Evolutionary conservation across 2,888 invertebrate genomes (phyloP), one percentile per base, ranked within the genome.

Genomic region (Mesorhabditis sp.): DNA sequence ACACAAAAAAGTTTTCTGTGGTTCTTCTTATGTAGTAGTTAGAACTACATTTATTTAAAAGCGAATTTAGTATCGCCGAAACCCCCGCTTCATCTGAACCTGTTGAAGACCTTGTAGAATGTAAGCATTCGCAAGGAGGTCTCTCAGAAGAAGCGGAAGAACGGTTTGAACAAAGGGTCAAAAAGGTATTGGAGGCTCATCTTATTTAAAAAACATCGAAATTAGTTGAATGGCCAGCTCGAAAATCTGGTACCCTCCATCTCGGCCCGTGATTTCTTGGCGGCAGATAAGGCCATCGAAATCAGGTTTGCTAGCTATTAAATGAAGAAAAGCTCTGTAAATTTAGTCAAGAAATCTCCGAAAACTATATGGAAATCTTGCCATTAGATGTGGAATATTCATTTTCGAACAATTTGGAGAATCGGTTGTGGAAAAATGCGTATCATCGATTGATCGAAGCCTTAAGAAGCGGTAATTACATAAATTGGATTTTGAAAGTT

Each of bases 241-340:
- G 58, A 50, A 10, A 13, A 10, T 10, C 58, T 50, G n/a, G n/a
- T 50, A 50, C 58, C 58, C 10, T n/a, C 7, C 7, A 50, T 50
- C n/a, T 10, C 58, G 10, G 58, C 58, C 58, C 7, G 58, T 13
- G 58, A 50, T 50, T 10, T 50, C 10, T 13, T 10, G 10, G 7
- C 58, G n/a, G 58, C 58, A n/a, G n/a, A 50, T 10, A 50, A 50
- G 58, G 58, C 58, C n/a, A n/a, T 50, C 7, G 58, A 50, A 50
- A 10, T 50, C 10, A 50, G 58, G 58, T 50, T 50, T 13, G n/a
- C n/a, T 13, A 13, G 2, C n/a, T 50, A 50, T 50, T n/a, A 50
- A 50, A n/a, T 50, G 2, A 13, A 50, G 58, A 50, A 13, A 13
- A 13, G n/a, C n/a, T n/a, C n/a, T 50, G 7, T 50, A 10, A 13